Conservation (phyloP, 2,113 vertebrate species). For the cat (Felis catus) region F.catus_Fca126_mat1.0 CM031411.1:4140001-4140500, state of each 20-base stretch:
- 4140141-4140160: neutral
- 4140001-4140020: too few species aligned
- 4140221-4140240: neutral
- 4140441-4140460: neutral
- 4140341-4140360: too few species aligned
- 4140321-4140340: neutral
- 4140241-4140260: too few species aligned
- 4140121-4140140: too few species aligned
- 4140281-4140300: neutral
- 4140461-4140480: too few species aligned
- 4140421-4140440: too few species aligned
- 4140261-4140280: neutral
- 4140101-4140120: neutral
- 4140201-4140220: neutral
- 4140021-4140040: too few species aligned
- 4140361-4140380: neutral
- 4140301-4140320: rapidly evolving
- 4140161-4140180: neutral
- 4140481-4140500: too few species aligned
- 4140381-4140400: neutral
- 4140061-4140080: too few species aligned
- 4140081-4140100: neutral
- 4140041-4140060: too few species aligned
- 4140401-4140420: neutral
- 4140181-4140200: neutral